These are phyloP conservation scores for Sinodicranocentrus sp. DNA, from an alignment of 2,888 invertebrate genomes.

Conservation along the genomic window DNA sequence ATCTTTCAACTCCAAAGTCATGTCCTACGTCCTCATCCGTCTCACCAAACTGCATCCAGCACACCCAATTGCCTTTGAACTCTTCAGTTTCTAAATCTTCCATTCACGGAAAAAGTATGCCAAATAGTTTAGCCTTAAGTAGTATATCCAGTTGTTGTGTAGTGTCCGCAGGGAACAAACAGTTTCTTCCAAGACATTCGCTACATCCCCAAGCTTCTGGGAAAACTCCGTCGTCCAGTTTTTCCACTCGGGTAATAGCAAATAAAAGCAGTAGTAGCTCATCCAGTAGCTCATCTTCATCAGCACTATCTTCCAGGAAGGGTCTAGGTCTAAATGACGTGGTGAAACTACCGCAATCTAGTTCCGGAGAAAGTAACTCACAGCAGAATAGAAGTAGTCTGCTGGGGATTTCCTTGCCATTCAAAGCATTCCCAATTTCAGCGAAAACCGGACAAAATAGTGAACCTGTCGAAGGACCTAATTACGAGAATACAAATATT, in stretches of 20 bases:
- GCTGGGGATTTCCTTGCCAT: slow-evolving; percentile 60
- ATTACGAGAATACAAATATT: slow-evolving; percentile 81
- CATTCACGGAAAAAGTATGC: slow-evolving; percentile 55
- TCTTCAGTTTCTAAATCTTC: slow-evolving; percentile 51
- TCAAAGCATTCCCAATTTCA: slow-evolving; percentile 59
- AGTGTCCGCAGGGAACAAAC: slow-evolving; percentile 57
- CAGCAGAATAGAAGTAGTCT: slow-evolving; percentile 12
- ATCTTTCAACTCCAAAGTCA: slow-evolving; percentile 72
- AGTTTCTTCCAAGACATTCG: slow-evolving; percentile 73
- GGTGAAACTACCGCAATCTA: slow-evolving; percentile 23
- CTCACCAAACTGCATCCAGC: slow-evolving; percentile 75
- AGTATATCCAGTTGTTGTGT: slow-evolving; percentile 63
- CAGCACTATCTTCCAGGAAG: slow-evolving; percentile 46
- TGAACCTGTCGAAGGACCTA: slow-evolving; percentile 79
- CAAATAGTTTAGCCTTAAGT: slow-evolving; percentile 67
- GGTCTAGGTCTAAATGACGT: slow-evolving; percentile 21
- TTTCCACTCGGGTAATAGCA: slow-evolving; percentile 75
- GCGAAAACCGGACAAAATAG: slow-evolving; percentile 29
- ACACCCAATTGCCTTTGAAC: slow-evolving; percentile 73
- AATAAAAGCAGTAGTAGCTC: slow-evolving; percentile 50
- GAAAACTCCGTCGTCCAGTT: slow-evolving; percentile 76
- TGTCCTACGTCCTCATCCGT: slow-evolving; percentile 75
- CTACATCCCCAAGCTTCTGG: slow-evolving; percentile 75
- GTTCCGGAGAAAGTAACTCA: slow-evolving; percentile 3
- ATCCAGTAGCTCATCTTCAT: slow-evolving; percentile 34